Evolutionary conservation across 2,113 vertebrate species (phyloP), one percentile per base, ranked within the genome.

Genomic region (Barnardius zonarius): DNA sequence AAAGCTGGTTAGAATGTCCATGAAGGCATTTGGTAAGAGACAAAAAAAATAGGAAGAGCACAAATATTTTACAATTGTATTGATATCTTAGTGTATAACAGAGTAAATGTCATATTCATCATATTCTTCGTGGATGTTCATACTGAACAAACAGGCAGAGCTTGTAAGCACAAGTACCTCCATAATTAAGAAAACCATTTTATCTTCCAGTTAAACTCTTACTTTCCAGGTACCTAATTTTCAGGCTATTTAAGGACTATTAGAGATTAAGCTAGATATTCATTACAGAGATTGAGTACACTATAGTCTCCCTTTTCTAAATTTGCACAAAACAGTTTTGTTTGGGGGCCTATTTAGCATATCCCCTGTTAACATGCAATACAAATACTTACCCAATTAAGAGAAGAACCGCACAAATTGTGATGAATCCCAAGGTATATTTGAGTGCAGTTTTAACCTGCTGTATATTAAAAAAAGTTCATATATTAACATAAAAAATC

Each of bases 401-500:
- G 80, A 99, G 99, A 92, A 99, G 99, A 88, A 98, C 97, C 39
- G 98, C 93, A 80, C 99, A 99, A 96, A 99, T 91, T 66, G 99
- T 95, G 95, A 97, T 95, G 94, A 99, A 99, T 96, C 98, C 99
- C 97, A 98, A 62, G 48, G 99, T 99, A 95, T 99, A 99, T 93
- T 98, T 99, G 94, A 99, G 92, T 64, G 99, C 99, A 23, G 98
- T 99, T 98, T 99, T 99, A 96, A 99, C 98, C 98, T 99, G 99
- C 99, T 99, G 96, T 77, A 98, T 78, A 83, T 75, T 72, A 98
- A 97, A 95, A 87, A 87, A 96, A 92, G 92, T 93, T 73, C 80
- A 91, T 69, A 83, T 57, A 93, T n/a, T 55, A 49, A 66, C 7
- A 68, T 28, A 64, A 82, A 82, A 28, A 72, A 68, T 15, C 35